Evolutionary conservation across 1,140 invertebrate genomes (phyloP).

Genomic region (Octopus bimaculoides): DNA sequence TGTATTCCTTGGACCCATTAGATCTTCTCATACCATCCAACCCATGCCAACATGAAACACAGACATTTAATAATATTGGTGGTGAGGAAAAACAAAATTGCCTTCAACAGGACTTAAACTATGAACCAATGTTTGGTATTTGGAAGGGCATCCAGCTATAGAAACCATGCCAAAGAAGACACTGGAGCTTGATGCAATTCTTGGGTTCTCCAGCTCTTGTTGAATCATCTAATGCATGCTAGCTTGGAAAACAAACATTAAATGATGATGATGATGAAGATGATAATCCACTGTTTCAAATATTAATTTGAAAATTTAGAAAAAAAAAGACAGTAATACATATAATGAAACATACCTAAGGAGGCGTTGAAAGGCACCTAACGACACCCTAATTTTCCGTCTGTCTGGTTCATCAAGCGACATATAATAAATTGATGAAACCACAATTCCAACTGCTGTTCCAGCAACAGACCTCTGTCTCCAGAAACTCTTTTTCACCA

Average conservation of each 20-base stretch:
- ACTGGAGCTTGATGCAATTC: not conserved
- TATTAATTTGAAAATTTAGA: not conserved
- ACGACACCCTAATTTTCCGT: slow-evolving; percentile 48
- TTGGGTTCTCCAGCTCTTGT: not conserved
- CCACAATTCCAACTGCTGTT: not conserved
- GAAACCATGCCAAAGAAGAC: not conserved
- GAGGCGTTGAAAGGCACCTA: slow-evolving; percentile 54
- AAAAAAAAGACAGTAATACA: slow-evolving; percentile 8
- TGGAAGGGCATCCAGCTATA: too few relatives aligned
- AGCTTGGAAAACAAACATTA: not conserved
- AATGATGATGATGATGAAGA: not conserved
- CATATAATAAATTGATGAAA: slow-evolving; percentile 20
- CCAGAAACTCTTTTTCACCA: too few relatives aligned
- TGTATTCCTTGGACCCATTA: too few relatives aligned
- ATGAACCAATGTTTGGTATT: too few relatives aligned
- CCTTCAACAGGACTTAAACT: too few relatives aligned
- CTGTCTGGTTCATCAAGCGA: slow-evolving; percentile 40
- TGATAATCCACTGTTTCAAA: not conserved
- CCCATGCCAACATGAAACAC: too few relatives aligned
- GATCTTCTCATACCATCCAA: too few relatives aligned
- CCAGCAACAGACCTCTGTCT: too few relatives aligned
- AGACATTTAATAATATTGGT: too few relatives aligned
- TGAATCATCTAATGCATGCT: not conserved
- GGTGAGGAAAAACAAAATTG: too few relatives aligned
- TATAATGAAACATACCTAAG: slow-evolving; percentile 42